Conservation (phyloP, 2,113 vertebrate species). For the Vidua chalybeata region DNA sequence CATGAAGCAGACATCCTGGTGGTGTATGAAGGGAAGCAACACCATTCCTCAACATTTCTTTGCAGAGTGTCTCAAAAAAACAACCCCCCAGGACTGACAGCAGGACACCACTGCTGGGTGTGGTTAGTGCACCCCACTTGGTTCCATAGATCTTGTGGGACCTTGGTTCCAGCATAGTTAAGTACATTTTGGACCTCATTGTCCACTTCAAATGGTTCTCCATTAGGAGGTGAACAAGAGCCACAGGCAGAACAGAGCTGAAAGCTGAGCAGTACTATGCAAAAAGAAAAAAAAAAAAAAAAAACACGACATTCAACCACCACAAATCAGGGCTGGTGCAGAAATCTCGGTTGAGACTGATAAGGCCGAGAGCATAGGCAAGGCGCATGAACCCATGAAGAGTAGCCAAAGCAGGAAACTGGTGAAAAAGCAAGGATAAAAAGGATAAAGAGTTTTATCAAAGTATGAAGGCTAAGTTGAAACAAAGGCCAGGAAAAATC, state of each 20-base stretch:
- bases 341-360: not conserved
- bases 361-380: not conserved
- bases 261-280: not conserved
- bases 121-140: not conserved
- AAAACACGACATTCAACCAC: no score
- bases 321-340: not conserved
- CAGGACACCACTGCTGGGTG: not conserved
- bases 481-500: not conserved
- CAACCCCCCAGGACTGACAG: not conserved
- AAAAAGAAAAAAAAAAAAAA: no score
- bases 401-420: not conserved
- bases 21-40: not conserved
- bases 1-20: not conserved
- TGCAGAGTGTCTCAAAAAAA: not conserved
- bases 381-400: not conserved
- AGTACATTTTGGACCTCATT: not conserved
- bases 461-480: not conserved
- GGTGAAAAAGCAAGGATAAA: not conserved
- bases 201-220: not conserved
- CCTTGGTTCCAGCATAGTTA: not conserved
- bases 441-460: not conserved
- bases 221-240: not conserved
- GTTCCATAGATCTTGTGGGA: not conserved
- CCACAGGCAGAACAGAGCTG: not conserved
- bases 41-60: not conserved